A percentile compares a stretch with the other conserved stretches of the same genome.
Conservation (phyloP, 1,140 invertebrate species). For the Procambarus clarkii region DNA sequence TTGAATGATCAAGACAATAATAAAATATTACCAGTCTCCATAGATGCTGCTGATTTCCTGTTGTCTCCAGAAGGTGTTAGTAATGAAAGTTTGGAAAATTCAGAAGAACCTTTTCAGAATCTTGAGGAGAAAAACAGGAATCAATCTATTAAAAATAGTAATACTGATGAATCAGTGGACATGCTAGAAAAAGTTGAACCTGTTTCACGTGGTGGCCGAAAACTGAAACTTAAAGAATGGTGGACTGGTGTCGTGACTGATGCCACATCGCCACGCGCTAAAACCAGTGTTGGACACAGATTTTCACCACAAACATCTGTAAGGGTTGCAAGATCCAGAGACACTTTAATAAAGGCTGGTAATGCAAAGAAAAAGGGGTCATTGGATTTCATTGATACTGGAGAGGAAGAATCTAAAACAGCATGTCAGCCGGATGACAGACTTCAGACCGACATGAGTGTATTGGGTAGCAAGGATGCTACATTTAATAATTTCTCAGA, state of each 20-base stretch:
- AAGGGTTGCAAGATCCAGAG: not conserved
- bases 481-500: not conserved
- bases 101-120: not conserved
- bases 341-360: not conserved
- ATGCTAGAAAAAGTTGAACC: constrained; percentile 33
- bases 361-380: not conserved
- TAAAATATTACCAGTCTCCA: not conserved
- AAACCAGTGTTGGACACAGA: not conserved
- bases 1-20: not conserved
- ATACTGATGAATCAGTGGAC: not conserved
- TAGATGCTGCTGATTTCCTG: not conserved
- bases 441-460: not conserved
- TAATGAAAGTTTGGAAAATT: not conserved
- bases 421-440: not conserved
- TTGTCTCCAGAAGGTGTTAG: not conserved
- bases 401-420: not conserved
- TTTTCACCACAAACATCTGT: constrained; percentile 4
- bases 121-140: not conserved
- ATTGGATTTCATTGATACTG: not conserved
- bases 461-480: not conserved
- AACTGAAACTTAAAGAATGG: constrained; percentile 48
- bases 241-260: constrained; percentile 51
- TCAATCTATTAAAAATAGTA: not conserved
- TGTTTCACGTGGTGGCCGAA: constrained; percentile 52
- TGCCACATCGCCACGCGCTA: constrained; percentile 5